Conservation (phyloP, 2,888 invertebrate genomes). For the Hydraecia micacea region DNA sequence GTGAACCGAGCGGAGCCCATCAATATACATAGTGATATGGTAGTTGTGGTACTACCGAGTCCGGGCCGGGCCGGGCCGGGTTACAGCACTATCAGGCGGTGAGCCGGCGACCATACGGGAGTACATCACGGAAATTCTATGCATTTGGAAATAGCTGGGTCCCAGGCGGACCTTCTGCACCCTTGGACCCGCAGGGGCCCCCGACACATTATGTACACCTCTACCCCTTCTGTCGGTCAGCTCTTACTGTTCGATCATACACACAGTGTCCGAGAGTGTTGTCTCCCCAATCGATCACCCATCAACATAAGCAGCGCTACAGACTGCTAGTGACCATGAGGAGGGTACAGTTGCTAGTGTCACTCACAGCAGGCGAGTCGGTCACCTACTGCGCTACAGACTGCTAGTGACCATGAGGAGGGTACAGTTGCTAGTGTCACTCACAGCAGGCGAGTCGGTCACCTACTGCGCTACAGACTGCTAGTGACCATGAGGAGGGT, state of each 20-base stretch:
- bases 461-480: too few species aligned
- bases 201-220: slow-evolving; percentile 14
- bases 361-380: too few species aligned
- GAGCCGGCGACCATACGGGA: not conserved
- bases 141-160: slow-evolving; percentile 42
- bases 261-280: not conserved
- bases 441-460: not conserved
- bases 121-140: slow-evolving; percentile 35
- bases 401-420: too few species aligned
- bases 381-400: too few species aligned
- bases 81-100: not conserved
- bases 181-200: slow-evolving; percentile 6
- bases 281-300: not conserved
- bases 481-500: too few species aligned
- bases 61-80: not conserved
- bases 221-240: not conserved
- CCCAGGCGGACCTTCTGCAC: slow-evolving; percentile 14
- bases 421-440: too few species aligned
- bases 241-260: not conserved
- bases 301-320: too few species aligned
- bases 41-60: slow-evolving; percentile 1
- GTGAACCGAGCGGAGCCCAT: not conserved
- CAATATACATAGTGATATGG: slow-evolving; percentile 33
- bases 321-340: not conserved
- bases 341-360: not conserved